Percentiles rank a stretch among this genome's conserved stretches.
These are phyloP conservation scores for Nothoprocta pentlandii DNA, from an alignment of 2,113 vertebrate genomes.

Conservation along the genomic window DNA sequence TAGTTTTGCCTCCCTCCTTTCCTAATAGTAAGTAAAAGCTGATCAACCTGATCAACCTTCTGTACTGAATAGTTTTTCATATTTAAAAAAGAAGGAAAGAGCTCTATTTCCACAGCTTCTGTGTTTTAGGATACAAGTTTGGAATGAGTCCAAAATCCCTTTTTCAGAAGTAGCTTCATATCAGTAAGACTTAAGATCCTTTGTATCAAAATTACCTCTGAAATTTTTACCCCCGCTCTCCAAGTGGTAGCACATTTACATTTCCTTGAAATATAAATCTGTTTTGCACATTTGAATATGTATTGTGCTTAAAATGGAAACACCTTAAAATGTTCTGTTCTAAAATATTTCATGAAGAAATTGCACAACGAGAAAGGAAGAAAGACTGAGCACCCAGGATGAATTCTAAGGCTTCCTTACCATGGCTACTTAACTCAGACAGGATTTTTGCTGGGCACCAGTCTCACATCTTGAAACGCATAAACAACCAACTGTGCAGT, in stretches of 20 bases:
- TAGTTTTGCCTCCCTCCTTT: neutral
- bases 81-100: neutral
- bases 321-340: neutral
- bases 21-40: neutral
- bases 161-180: neutral
- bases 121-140: neutral
- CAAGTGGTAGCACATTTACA: neutral
- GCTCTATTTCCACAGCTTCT: neutral
- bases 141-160: neutral
- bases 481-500: neutral
- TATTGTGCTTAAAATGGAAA: neutral
- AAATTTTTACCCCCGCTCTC: neutral
- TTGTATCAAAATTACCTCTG: neutral
- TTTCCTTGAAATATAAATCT: neutral
- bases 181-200: neutral
- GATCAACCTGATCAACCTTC: neutral
- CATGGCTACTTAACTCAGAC: neutral
- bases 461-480: neutral
- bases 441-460: neutral
- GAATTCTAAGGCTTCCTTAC: neutral
- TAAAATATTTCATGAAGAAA: neutral
- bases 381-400: accelerated
- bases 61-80: neutral
- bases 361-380: neutral
- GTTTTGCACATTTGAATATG: neutral